Conservation (phyloP, 2,113 vertebrate genomes). For the Menidia beryllina region DNA sequence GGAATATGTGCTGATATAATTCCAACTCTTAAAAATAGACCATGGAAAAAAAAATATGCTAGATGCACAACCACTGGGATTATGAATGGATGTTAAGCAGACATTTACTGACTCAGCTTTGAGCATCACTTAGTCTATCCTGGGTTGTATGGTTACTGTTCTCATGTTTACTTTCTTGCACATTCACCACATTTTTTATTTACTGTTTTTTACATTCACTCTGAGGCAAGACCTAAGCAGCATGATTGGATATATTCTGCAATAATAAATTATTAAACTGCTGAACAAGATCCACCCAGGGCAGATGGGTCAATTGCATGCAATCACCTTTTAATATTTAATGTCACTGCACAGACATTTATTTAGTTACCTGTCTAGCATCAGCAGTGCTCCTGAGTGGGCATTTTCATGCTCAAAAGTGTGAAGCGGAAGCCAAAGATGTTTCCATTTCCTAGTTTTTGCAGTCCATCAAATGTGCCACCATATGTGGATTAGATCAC, state of each 20-base stretch:
- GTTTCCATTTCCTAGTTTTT: conserved; percentile 32
- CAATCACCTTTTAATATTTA: conserved; percentile 39
- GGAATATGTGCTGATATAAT: background rate
- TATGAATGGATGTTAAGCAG: conserved; percentile 22
- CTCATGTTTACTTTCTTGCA: background rate
- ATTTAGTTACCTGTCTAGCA: conserved; percentile 16
- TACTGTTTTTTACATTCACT: background rate
- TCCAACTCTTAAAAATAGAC: conserved; percentile 29
- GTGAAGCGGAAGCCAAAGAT: conserved; percentile 3
- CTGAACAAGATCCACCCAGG: conserved; percentile 28
- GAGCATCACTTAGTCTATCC: background rate
- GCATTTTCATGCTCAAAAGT: conserved; percentile 11
- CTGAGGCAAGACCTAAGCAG: background rate
- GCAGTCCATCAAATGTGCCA: conserved; percentile 8
- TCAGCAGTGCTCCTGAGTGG: conserved; percentile 1
- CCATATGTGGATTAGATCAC: conserved; percentile 14
- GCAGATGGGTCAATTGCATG: conserved; percentile 14
- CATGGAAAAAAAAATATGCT: background rate
- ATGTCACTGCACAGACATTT: conserved; percentile 18
- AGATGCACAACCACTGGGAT: background rate
- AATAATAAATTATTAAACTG: conserved; percentile 35
- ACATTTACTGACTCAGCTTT: background rate
- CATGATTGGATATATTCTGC: background rate
- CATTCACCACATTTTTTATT: background rate
- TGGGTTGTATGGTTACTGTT: background rate